Percentiles rank a stretch among this genome's conserved stretches.
These are phyloP conservation scores for Labrus mixtus DNA, from an alignment of 2,113 vertebrate species.

Conservation along the genomic window DNA sequence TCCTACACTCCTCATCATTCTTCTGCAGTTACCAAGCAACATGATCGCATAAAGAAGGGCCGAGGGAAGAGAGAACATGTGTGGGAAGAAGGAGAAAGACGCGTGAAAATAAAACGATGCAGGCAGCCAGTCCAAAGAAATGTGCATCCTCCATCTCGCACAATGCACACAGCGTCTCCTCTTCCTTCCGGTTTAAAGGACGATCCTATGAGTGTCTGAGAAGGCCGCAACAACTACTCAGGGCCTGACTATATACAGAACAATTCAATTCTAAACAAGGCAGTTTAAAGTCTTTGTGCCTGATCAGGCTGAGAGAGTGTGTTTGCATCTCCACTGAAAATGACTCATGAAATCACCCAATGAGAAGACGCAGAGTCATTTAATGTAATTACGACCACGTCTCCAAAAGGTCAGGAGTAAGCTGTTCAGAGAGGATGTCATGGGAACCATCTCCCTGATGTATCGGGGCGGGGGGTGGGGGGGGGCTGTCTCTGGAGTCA, in stretches of 20 bases:
- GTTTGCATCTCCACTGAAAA: constrained; percentile 27
- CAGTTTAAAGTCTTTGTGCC: neutral
- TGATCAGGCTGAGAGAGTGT: constrained; percentile 21
- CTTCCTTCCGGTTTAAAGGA: neutral
- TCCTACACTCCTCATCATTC: constrained; percentile 74
- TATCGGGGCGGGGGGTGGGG: constrained; percentile 10
- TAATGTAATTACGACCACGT: constrained; percentile 64
- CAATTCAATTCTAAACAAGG: neutral
- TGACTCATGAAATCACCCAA: constrained; percentile 56
- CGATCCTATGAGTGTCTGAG: neutral
- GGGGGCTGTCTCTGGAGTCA: neutral
- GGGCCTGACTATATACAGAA: too few relatives aligned
- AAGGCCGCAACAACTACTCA: neutral
- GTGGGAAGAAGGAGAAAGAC: constrained; percentile 73
- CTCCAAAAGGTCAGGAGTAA: constrained; percentile 72
- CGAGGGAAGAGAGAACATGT: constrained; percentile 69
- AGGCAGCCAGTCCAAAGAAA: constrained; percentile 40
- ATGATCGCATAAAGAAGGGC: constrained; percentile 71
- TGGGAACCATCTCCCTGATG: constrained; percentile 64
- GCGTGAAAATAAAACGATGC: constrained; percentile 63
- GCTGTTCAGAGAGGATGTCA: constrained; percentile 60
- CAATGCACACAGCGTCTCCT: neutral
- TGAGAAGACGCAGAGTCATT: constrained; percentile 60
- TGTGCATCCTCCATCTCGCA: constrained; percentile 27
- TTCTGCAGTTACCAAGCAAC: constrained; percentile 82